phyloP scores from a whole-genome alignment of 2,113 vertebrate species.

The Ploceus nigricollis region DNA sequence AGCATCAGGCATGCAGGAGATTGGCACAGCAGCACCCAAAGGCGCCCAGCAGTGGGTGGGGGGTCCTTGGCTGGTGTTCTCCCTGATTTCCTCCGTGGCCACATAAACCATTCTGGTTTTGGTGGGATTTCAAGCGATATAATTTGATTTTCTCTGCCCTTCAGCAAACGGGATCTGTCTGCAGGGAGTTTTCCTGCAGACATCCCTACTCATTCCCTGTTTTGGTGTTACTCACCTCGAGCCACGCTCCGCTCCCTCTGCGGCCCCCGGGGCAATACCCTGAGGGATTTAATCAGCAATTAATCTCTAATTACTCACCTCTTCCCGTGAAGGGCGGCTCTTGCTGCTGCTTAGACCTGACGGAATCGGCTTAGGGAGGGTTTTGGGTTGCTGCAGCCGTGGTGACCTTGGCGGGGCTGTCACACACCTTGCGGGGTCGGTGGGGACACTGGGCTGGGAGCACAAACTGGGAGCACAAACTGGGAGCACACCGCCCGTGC shows the following conservation, averaged over 20 bases:
- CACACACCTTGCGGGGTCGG: accelerated
- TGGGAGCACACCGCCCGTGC: accelerated
- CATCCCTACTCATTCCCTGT: accelerated
- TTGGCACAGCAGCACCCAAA: background rate
- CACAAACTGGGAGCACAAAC: accelerated
- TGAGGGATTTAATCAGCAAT: accelerated
- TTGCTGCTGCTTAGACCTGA: background rate
- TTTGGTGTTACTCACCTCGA: accelerated
- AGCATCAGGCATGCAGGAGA: accelerated
- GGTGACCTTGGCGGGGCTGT: background rate
- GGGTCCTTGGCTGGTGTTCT: background rate
- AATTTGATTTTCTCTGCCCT: background rate
- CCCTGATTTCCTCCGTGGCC: background rate
- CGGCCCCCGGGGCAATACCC: accelerated
- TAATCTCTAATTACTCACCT: background rate
- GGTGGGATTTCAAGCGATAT: accelerated
- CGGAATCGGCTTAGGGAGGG: background rate
- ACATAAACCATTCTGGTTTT: accelerated
- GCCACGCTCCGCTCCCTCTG: background rate
- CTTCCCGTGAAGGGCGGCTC: background rate
- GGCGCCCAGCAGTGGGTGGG: background rate
- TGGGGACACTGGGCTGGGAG: background rate
- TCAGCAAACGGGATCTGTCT: background rate
- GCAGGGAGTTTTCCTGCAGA: background rate
- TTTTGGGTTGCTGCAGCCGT: background rate